Evolutionary conservation across 2,113 vertebrate genomes (phyloP).

Genomic region (Gnathonemus echidnorhynchus): DNA sequence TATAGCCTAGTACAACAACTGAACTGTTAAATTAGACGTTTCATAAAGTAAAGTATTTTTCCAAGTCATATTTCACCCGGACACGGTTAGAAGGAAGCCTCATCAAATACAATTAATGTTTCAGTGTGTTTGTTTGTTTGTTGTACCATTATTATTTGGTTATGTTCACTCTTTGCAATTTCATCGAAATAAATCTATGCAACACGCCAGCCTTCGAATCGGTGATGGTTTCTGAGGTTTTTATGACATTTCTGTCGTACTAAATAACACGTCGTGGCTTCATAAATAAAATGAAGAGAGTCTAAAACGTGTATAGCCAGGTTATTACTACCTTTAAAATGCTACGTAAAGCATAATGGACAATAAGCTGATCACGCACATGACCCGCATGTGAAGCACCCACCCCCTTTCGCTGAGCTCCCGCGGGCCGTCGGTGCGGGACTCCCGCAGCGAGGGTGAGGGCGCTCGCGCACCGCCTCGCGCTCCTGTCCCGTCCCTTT

Average conservation of each 20-base stretch:
- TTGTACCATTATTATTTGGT: neutral
- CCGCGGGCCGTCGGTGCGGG: constrained; percentile 6
- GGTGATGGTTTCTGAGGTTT: neutral
- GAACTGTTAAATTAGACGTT: neutral
- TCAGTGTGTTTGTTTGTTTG: neutral
- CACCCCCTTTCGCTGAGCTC: neutral
- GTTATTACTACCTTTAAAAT: constrained; percentile 9
- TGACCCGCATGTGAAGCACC: neutral
- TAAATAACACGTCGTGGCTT: neutral
- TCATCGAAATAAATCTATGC: neutral
- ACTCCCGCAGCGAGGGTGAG: constrained; percentile 20
- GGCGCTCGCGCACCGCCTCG: constrained; percentile 30
- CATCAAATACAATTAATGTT: neutral
- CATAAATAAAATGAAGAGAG: neutral
- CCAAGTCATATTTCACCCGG: neutral
- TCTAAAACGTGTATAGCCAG: neutral
- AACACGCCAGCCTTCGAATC: neutral
- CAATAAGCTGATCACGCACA: neutral
- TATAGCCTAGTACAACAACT: neutral
- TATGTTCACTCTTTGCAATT: neutral
- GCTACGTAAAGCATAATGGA: neutral
- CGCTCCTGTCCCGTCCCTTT: neutral
- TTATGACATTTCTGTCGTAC: neutral
- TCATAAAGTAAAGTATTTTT: neutral
- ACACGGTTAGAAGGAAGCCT: neutral